Conservation (phyloP, 2,113 vertebrate species). For the Mus pahari region DNA sequence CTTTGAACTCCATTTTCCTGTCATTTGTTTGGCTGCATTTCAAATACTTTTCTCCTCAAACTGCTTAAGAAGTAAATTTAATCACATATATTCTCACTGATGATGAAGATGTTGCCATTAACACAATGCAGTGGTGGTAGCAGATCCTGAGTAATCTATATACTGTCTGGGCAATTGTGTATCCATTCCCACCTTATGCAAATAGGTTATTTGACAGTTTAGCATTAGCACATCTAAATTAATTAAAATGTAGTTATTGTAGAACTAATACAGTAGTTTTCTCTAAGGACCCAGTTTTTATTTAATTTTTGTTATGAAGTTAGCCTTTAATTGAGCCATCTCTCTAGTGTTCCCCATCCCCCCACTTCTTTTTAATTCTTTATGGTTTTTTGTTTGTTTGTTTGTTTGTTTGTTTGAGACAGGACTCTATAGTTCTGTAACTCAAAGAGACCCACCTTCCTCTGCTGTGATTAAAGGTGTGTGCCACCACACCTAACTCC, state of each 20-base stretch:
- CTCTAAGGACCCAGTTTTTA: slow-evolving; percentile 22
- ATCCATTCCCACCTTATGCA: slow-evolving; percentile 29
- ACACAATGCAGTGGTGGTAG: neutral
- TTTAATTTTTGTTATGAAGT: neutral
- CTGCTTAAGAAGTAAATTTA: slow-evolving; percentile 26
- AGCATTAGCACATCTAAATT: neutral
- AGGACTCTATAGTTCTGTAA: neutral
- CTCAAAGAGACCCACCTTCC: neutral
- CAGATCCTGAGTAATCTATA: neutral
- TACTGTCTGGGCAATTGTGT: neutral
- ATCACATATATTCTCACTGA: neutral
- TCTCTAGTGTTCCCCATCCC: neutral
- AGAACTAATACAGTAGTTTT: slow-evolving; percentile 21
- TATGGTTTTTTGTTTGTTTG: neutral
- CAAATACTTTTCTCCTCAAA: neutral
- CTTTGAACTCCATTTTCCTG: neutral
- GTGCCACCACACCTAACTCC: neutral
- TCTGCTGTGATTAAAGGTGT: neutral
- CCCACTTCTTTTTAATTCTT: too few species aligned
- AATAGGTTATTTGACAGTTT: slow-evolving; percentile 60
- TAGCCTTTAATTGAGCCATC: neutral
- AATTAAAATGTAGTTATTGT: slow-evolving; percentile 58
- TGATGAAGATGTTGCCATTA: slow-evolving; percentile 25
- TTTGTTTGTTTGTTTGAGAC: neutral
- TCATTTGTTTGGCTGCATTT: neutral